phyloP scores from a whole-genome alignment of 1,140 invertebrate genomes.

The Lordiphosa mommai region DNA sequence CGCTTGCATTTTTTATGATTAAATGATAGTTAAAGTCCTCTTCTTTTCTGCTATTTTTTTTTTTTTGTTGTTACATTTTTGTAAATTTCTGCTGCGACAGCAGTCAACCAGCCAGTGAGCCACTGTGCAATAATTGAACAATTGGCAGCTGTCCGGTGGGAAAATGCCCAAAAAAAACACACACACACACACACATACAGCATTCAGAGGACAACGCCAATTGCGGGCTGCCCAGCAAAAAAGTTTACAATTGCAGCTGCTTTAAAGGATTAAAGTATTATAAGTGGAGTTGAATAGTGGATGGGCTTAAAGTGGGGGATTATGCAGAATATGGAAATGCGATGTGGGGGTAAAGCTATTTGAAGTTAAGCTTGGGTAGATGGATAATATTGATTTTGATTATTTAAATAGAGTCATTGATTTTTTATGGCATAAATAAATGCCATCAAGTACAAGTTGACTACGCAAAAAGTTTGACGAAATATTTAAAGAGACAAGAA shows the following conservation, averaged over 20 bases:
- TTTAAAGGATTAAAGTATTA: slow-evolving; percentile 61
- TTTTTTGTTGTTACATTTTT: not conserved
- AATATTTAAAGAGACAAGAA: too few species aligned
- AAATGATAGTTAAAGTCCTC: slow-evolving; percentile 60
- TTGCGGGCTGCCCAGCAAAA: slow-evolving; percentile 11
- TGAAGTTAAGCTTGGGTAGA: too few species aligned
- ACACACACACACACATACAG: not conserved
- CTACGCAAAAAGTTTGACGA: too few species aligned
- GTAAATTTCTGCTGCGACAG: slow-evolving; percentile 42
- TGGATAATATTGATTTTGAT: too few species aligned
- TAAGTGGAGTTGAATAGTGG: slow-evolving; percentile 31
- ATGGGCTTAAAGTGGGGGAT: slow-evolving; percentile 44
- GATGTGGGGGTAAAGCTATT: too few species aligned
- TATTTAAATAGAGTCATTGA: too few species aligned
- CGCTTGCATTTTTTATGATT: slow-evolving; percentile 76
- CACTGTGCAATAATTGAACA: slow-evolving; percentile 66
- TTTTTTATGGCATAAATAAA: too few species aligned
- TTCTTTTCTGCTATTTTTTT: not conserved
- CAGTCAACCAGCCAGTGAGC: slow-evolving; percentile 32
- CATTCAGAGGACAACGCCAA: not conserved
- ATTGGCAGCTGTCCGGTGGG: slow-evolving; percentile 60
- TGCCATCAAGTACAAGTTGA: too few species aligned
- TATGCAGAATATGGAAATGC: not conserved
- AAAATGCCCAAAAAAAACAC: slow-evolving; percentile 35
- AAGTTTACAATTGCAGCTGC: slow-evolving; percentile 54